A percentile compares a stretch with the other conserved stretches of the same genome.
phyloP scores from a whole-genome alignment of 1,140 invertebrate genomes.

The Eupristina koningsbergeri region DNA sequence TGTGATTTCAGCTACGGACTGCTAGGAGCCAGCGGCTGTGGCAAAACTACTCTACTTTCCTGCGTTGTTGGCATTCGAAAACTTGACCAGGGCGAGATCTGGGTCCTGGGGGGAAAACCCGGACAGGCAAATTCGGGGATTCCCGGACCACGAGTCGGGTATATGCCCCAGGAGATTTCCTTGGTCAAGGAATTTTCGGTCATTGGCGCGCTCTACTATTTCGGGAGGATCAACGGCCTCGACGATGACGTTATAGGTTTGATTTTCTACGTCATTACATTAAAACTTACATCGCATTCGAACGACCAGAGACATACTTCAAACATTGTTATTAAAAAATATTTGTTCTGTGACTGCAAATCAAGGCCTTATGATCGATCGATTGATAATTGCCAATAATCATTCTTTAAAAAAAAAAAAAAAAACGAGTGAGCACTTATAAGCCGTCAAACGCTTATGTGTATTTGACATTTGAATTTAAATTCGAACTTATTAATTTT shows the following conservation, averaged over 20 bases:
- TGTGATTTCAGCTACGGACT: conserved; percentile 82
- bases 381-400: too few species aligned
- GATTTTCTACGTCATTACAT: neutral
- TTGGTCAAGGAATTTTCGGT: conserved; percentile 91
- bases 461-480: too few species aligned
- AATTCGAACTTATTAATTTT: too few species aligned
- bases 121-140: conserved; percentile 82
- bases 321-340: too few species aligned
- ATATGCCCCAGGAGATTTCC: conserved; percentile 93
- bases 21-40: conserved; percentile 88
- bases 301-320: too few species aligned
- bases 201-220: conserved; percentile 88
- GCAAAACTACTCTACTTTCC: conserved; percentile 88
- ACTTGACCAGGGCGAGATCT: conserved; percentile 83
- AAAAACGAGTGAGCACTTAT: too few species aligned
- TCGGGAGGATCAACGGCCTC: conserved; percentile 90
- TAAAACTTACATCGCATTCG: too few species aligned
- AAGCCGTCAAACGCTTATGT: too few species aligned
- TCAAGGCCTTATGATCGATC: too few species aligned
- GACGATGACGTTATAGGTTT: conserved; percentile 75
- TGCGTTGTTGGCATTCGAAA: conserved; percentile 87
- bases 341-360: too few species aligned
- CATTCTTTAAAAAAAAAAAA: too few species aligned
- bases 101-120: conserved; percentile 85
- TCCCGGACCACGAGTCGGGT: conserved; percentile 85